Percentiles rank a stretch among this genome's conserved stretches.
These are phyloP conservation scores for Melanerpes aurifrons DNA, from an alignment of 2,113 vertebrate species.

Conservation along the genomic window DNA sequence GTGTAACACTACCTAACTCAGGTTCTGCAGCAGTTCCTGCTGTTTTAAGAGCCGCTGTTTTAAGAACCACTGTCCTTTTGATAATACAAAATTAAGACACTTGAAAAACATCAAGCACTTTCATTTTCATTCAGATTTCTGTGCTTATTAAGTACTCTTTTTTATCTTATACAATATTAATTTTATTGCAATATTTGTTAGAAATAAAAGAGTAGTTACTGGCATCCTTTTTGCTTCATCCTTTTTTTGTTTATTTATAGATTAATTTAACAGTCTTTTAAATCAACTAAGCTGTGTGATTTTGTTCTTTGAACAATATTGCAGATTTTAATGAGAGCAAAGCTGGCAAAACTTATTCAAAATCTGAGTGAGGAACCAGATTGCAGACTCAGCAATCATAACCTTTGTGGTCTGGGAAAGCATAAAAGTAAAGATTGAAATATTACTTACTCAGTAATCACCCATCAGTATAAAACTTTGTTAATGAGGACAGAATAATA, in stretches of 20 bases:
- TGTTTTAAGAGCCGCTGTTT: too few species aligned
- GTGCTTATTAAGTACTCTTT: neutral
- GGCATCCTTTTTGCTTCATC: neutral
- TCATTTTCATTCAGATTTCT: neutral
- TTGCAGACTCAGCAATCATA: neutral
- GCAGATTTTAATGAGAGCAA: neutral
- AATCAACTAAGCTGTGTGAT: neutral
- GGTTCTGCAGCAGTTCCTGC: neutral
- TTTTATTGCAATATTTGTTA: neutral
- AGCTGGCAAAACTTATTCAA: neutral
- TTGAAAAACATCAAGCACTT: neutral
- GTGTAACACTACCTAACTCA: neutral
- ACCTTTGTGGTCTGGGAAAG: fast-evolving
- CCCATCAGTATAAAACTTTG: neutral
- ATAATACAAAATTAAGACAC: neutral
- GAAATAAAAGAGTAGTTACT: neutral
- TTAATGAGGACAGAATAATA: neutral
- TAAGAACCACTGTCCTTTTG: neutral
- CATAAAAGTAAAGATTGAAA: neutral
- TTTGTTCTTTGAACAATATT: neutral
- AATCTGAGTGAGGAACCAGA: neutral
- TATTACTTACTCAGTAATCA: neutral
- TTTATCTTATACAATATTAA: neutral
- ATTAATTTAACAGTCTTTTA: neutral
- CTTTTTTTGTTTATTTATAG: neutral